Conservation (phyloP, 2,888 invertebrate genomes). For the Gryllus longicercus region DNA sequence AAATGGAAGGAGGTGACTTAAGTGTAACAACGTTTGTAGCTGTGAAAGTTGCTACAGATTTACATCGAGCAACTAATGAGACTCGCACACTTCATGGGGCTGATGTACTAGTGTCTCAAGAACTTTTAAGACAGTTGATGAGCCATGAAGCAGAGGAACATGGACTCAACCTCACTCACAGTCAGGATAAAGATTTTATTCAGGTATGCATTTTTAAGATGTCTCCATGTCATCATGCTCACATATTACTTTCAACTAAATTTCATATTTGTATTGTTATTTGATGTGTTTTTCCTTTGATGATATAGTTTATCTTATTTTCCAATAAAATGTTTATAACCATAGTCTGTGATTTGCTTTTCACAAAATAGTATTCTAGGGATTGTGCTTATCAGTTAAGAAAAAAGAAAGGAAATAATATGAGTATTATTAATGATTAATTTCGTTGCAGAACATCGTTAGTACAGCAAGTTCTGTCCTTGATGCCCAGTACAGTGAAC, state of each 20-base stretch:
- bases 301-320: too few species aligned
- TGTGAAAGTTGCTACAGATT: conserved; percentile 74
- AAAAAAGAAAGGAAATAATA: conserved; percentile 23
- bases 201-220: conserved; percentile 49
- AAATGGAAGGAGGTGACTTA: conserved; percentile 73
- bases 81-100: conserved; percentile 74
- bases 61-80: conserved; percentile 65
- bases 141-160: conserved; percentile 76
- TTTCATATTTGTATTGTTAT: too few species aligned
- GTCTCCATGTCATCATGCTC: too few species aligned
- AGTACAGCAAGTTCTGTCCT: conserved; percentile 74
- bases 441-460: conserved; percentile 65
- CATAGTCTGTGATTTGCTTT: too few species aligned
- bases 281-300: too few species aligned
- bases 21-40: conserved; percentile 81
- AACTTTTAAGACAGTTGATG: conserved; percentile 73
- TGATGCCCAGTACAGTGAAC: conserved; percentile 61
- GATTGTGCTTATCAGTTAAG: conserved; percentile 20
- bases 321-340: too few species aligned
- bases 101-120: conserved; percentile 78
- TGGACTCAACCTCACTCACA: conserved; percentile 88
- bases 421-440: conserved; percentile 19
- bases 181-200: conserved; percentile 92
- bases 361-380: too few species aligned
- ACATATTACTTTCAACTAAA: too few species aligned